Evolutionary conservation across 2,797 vertebrate genomes (phyloP).

Genomic region (Pantherophis vulpinus): DNA sequence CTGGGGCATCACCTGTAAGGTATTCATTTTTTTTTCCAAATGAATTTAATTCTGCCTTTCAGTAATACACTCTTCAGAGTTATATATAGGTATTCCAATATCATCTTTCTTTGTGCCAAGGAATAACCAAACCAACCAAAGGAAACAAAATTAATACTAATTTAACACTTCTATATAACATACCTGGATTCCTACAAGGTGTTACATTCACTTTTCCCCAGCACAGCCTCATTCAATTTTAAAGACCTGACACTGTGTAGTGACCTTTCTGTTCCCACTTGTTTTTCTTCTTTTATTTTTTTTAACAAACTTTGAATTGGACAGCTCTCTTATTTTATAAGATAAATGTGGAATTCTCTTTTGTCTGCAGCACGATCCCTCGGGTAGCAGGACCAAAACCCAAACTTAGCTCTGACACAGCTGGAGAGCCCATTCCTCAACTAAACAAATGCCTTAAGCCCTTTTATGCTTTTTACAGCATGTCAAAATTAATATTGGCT

Average conservation of each 20-base stretch:
- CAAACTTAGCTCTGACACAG: constrained; percentile 78
- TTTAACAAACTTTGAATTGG: constrained; percentile 60
- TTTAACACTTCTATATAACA: constrained; percentile 38
- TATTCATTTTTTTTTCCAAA: neutral
- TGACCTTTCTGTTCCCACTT: constrained; percentile 42
- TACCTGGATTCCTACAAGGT: constrained; percentile 52
- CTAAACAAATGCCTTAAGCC: constrained; percentile 78
- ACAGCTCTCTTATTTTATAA: constrained; percentile 68
- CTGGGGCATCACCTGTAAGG: neutral
- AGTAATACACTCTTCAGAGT: neutral
- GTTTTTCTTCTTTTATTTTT: constrained; percentile 31
- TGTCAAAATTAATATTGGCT: constrained; percentile 83
- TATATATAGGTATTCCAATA: fast-evolving
- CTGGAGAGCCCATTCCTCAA: constrained; percentile 77
- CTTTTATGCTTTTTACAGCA: constrained; percentile 79
- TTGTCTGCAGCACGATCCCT: constrained; percentile 71
- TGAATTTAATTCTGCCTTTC: neutral
- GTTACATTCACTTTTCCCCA: constrained; percentile 32
- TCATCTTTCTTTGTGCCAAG: neutral
- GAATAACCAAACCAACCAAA: neutral
- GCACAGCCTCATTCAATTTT: constrained; percentile 58
- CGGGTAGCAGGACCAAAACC: constrained; percentile 72
- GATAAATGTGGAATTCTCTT: constrained; percentile 81
- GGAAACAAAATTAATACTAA: constrained; percentile 10
- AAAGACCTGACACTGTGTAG: constrained; percentile 57